Evolutionary conservation across 1,140 invertebrate species (phyloP).

Genomic region (Zaprionus vittiger): DNA sequence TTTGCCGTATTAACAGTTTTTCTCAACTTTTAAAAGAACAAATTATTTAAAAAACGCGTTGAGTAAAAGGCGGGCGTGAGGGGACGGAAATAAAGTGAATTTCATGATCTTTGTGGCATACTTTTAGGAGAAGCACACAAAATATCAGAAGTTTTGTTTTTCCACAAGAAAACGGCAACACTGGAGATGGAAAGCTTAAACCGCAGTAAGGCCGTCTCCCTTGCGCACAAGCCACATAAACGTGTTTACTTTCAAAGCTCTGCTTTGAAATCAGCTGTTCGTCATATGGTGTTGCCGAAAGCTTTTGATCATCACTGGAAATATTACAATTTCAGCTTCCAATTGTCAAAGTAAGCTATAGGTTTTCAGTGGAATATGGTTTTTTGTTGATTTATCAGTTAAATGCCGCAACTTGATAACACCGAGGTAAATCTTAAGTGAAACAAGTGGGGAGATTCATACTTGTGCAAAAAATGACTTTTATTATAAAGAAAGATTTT

Average conservation of each 20-base stretch:
- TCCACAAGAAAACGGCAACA: neutral
- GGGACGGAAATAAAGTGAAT: no score
- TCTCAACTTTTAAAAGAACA: no score
- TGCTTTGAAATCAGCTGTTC: constrained; percentile 49
- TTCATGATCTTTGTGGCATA: constrained; percentile 14
- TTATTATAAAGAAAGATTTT: neutral
- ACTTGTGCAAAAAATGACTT: neutral
- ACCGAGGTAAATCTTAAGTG: constrained; percentile 28
- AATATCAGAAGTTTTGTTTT: neutral
- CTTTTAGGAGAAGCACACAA: constrained; percentile 2
- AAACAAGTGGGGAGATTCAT: neutral
- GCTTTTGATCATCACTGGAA: constrained; percentile 40
- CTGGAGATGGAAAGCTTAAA: constrained; percentile 7
- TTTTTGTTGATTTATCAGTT: constrained; percentile 10
- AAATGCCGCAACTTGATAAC: constrained; percentile 24
- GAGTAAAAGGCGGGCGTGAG: no score
- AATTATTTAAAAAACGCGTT: no score
- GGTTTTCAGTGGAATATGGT: constrained; percentile 14
- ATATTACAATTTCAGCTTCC: constrained; percentile 14
- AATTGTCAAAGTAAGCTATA: constrained; percentile 31
- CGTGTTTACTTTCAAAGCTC: constrained; percentile 42
- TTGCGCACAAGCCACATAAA: constrained; percentile 11
- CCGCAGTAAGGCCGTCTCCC: constrained; percentile 11
- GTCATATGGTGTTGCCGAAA: constrained; percentile 44
- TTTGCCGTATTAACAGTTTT: no score